These are phyloP conservation scores for Phlogophora meticulosa DNA, from an alignment of 2,888 invertebrate species.

Conservation along the genomic window DNA sequence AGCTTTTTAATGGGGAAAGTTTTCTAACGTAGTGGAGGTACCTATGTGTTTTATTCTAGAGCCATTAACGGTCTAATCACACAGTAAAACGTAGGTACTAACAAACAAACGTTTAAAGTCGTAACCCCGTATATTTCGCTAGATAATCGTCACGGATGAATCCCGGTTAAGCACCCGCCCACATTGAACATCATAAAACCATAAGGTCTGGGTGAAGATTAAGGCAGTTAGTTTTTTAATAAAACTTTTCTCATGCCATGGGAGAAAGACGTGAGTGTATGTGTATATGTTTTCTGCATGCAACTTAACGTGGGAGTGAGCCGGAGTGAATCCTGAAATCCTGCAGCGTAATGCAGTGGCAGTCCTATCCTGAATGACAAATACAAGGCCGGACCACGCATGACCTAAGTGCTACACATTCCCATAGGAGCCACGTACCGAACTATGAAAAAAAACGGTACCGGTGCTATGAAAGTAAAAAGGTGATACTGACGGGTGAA, in stretches of 20 bases:
- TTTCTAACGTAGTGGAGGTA: constrained; percentile 47
- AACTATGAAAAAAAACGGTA: constrained; percentile 16
- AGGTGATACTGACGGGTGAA: constrained; percentile 24
- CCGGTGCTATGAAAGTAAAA: constrained; percentile 33
- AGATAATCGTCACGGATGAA: constrained; percentile 23
- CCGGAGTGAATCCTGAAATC: neutral
- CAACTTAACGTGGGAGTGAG: constrained; percentile 3
- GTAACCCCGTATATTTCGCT: constrained; percentile 39
- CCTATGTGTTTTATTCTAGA: constrained; percentile 45
- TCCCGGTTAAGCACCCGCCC: constrained; percentile 14
- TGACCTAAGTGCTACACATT: constrained; percentile 18
- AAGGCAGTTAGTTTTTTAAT: constrained; percentile 13
- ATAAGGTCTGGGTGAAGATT: constrained; percentile 12
- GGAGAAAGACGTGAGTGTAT: too few species aligned
- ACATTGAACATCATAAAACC: constrained; percentile 28
- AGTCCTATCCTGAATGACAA: constrained; percentile 6
- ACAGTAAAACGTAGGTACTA: constrained; percentile 47
- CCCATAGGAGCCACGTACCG: neutral
- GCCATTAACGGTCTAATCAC: constrained; percentile 64
- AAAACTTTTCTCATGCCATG: constrained; percentile 8
- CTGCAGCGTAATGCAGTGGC: constrained; percentile 11
- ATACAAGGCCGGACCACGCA: neutral
- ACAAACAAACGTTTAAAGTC: constrained; percentile 57
- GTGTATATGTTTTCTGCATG: too few species aligned
- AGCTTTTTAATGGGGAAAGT: constrained; percentile 72